Conservation (phyloP, 1,140 invertebrate species). For the Lordiphosa collinella region DNA sequence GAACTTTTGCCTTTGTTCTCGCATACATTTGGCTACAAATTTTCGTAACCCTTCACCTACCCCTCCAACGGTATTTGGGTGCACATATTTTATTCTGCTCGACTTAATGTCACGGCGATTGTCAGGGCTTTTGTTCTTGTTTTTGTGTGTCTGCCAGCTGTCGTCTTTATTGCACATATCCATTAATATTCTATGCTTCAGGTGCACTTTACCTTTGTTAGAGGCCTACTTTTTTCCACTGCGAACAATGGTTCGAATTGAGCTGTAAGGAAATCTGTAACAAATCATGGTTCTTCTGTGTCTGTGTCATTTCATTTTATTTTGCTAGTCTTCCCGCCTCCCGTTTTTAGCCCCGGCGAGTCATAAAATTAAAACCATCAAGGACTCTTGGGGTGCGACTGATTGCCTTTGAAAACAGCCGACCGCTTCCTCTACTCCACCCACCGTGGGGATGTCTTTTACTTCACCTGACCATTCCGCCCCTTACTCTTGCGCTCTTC, state of each 20-base stretch:
- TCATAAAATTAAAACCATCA: constrained; percentile 71
- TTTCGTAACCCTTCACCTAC: constrained; percentile 54
- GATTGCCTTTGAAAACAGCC: constrained; percentile 41
- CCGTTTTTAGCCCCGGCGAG: constrained; percentile 62
- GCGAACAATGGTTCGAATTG: constrained; percentile 50
- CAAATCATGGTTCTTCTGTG: constrained; percentile 52
- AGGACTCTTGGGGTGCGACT: constrained; percentile 51
- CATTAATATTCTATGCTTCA: constrained; percentile 69
- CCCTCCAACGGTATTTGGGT: constrained; percentile 24
- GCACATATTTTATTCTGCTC: constrained; percentile 71
- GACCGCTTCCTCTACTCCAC: constrained; percentile 15
- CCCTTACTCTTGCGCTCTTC: constrained; percentile 5
- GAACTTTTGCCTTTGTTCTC: constrained; percentile 67
- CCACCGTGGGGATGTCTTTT: constrained; percentile 16
- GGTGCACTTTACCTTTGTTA: constrained; percentile 40
- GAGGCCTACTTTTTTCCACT: constrained; percentile 25
- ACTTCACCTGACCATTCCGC: constrained; percentile 26
- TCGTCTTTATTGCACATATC: constrained; percentile 70
- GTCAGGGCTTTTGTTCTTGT: constrained; percentile 43
- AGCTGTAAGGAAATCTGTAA: constrained; percentile 57
- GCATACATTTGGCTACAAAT: constrained; percentile 71
- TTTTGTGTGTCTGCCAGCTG: constrained; percentile 62
- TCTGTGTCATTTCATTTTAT: constrained; percentile 41
- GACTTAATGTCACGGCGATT: constrained; percentile 59
- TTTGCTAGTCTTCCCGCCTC: constrained; percentile 34